Conservation (phyloP, 1,140 invertebrate species). For the Drosophila cardini region DNA sequence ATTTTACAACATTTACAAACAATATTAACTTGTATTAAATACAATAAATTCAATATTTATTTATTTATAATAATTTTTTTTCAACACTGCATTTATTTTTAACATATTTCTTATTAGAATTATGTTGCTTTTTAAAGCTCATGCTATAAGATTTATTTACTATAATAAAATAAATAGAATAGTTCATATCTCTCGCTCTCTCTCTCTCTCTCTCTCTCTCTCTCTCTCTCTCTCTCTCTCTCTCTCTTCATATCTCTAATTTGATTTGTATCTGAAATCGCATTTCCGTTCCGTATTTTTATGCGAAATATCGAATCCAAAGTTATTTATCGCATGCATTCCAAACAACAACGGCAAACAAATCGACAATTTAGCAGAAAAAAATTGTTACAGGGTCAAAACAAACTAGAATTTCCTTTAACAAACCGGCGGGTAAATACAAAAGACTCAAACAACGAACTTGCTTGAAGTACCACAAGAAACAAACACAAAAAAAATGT, state of each 20-base stretch:
- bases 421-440: conserved; percentile 44
- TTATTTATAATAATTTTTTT: no score
- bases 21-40: no score
- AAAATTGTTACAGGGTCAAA: conserved; percentile 79
- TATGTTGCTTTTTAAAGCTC: no score
- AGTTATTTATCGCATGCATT: conserved; percentile 48
- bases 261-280: conserved; percentile 20
- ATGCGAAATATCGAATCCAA: conserved; percentile 18
- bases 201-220: no score
- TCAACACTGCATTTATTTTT: no score
- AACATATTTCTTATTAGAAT: no score
- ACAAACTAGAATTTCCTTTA: conserved; percentile 74
- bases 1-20: no score
- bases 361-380: conserved; percentile 40
- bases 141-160: no score
- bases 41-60: no score
- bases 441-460: conserved; percentile 80
- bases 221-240: no score
- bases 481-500: conserved; percentile 11
- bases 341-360: conserved; percentile 33
- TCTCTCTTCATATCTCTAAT: conserved; percentile 12
- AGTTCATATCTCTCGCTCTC: no score
- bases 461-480: conserved; percentile 41
- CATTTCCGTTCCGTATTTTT: conserved; percentile 51
- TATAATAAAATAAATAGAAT: no score